phyloP scores from a whole-genome alignment of 1,140 invertebrate genomes.

The Drosophila insularis region DNA sequence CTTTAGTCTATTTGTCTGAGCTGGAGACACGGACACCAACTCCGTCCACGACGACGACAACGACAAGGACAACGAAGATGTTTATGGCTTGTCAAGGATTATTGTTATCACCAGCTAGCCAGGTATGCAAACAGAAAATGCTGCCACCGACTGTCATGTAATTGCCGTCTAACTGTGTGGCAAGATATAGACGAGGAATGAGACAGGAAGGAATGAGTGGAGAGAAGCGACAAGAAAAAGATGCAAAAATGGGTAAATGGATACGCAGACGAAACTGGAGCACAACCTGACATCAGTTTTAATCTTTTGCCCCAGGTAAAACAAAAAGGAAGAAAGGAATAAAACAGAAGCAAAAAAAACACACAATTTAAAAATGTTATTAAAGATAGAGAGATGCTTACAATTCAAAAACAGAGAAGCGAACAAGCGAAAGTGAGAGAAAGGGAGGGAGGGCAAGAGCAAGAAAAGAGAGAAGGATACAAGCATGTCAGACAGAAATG shows the following conservation, averaged over 20 bases:
- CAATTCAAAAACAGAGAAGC: too few species aligned
- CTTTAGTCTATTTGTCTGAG: constrained; percentile 65
- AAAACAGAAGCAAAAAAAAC: neutral
- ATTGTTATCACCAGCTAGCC: constrained; percentile 78
- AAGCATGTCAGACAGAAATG: neutral
- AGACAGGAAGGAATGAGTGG: too few species aligned
- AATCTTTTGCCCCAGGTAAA: constrained; percentile 44
- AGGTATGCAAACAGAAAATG: constrained; percentile 72
- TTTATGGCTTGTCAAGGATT: constrained; percentile 81
- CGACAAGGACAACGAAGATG: constrained; percentile 66
- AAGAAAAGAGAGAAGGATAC: neutral
- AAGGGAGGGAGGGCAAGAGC: neutral
- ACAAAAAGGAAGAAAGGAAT: neutral
- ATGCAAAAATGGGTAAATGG: constrained; percentile 4
- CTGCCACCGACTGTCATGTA: constrained; percentile 58
- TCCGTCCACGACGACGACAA: neutral
- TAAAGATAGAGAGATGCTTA: constrained; percentile 7
- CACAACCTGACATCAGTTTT: constrained; percentile 49
- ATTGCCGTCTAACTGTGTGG: constrained; percentile 56
- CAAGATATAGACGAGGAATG: neutral
- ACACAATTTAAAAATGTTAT: constrained; percentile 41
- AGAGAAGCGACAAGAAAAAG: constrained; percentile 6
- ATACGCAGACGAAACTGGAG: neutral
- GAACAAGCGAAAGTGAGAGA: neutral
- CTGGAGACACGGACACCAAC: constrained; percentile 4